A percentile compares a stretch with the other conserved stretches of the same genome.
Conservation (phyloP, 2,888 invertebrate species). For the Pecten maximus region DNA sequence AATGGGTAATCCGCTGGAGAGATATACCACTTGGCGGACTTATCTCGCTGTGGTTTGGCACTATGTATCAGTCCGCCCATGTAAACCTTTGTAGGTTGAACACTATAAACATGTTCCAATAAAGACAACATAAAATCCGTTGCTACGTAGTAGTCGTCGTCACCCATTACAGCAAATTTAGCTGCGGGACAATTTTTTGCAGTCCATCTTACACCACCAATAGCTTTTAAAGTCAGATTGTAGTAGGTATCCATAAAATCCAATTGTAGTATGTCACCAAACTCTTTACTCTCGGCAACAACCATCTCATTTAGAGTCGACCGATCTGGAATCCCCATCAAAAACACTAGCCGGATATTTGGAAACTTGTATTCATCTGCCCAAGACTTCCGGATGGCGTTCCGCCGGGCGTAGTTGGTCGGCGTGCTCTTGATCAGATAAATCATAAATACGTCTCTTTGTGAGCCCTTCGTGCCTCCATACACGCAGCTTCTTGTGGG, state of each 20-base stretch:
- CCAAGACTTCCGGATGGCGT: neutral
- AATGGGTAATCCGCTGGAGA: neutral
- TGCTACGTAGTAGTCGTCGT: neutral
- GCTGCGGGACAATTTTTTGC: neutral
- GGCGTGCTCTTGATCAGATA: slow-evolving; percentile 9
- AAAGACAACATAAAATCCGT: slow-evolving; percentile 12
- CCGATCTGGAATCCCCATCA: neutral
- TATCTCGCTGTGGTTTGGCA: slow-evolving; percentile 7
- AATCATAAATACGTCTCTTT: neutral
- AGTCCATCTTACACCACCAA: neutral
- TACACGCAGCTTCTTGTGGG: neutral
- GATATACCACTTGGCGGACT: neutral
- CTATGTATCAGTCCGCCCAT: slow-evolving; percentile 20
- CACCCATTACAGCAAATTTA: neutral
- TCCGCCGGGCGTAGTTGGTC: neutral
- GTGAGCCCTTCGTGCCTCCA: neutral
- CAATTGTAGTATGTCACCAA: neutral
- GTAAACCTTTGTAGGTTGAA: neutral
- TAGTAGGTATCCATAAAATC: slow-evolving; percentile 4
- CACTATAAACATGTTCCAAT: neutral
- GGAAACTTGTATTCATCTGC: slow-evolving; percentile 8
- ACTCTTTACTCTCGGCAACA: neutral
- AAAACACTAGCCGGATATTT: neutral
- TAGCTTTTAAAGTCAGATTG: slow-evolving; percentile 6
- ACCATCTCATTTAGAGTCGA: neutral